phyloP scores from a whole-genome alignment of 2,797 vertebrate genomes.

The Taenioides sp. region DNA sequence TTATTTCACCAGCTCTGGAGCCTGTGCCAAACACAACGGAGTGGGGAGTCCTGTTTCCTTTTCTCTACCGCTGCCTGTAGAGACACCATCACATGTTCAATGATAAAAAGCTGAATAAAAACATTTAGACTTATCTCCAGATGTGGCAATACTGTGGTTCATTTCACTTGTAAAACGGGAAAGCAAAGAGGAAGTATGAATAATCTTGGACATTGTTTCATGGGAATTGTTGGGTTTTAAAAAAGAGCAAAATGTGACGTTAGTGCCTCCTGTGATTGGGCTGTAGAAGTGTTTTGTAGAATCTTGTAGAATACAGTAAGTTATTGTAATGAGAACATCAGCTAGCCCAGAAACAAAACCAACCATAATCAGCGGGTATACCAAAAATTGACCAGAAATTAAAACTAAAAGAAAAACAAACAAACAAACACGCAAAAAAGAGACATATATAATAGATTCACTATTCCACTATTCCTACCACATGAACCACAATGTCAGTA shows the following conservation, averaged over 20 bases:
- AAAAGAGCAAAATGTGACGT: background rate
- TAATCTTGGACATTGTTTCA: slow-evolving; percentile 53
- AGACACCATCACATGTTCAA: slow-evolving; percentile 44
- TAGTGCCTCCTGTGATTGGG: background rate
- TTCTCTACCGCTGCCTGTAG: slow-evolving; percentile 33
- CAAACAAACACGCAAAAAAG: too few relatives aligned
- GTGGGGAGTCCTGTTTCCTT: slow-evolving; percentile 41
- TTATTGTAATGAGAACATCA: too few relatives aligned
- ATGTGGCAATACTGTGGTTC: slow-evolving; percentile 60
- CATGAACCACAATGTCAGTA: too few relatives aligned
- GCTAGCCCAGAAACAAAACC: too few relatives aligned
- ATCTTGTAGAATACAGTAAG: too few relatives aligned
- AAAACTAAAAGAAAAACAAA: too few relatives aligned
- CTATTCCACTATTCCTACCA: too few relatives aligned
- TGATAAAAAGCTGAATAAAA: slow-evolving; percentile 58
- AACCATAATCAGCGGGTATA: too few relatives aligned
- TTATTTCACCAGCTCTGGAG: slow-evolving; percentile 43
- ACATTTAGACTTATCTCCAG: slow-evolving; percentile 59
- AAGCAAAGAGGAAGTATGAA: slow-evolving; percentile 44
- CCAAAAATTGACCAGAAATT: too few relatives aligned
- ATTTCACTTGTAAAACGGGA: slow-evolving; percentile 68
- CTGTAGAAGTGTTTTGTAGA: background rate
- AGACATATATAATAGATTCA: too few relatives aligned
- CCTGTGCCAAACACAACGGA: slow-evolving; percentile 51
- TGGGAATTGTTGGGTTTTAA: slow-evolving; percentile 35